Evolutionary conservation across 2,888 invertebrate species (phyloP).

Genomic region (Belgica antarctica): DNA sequence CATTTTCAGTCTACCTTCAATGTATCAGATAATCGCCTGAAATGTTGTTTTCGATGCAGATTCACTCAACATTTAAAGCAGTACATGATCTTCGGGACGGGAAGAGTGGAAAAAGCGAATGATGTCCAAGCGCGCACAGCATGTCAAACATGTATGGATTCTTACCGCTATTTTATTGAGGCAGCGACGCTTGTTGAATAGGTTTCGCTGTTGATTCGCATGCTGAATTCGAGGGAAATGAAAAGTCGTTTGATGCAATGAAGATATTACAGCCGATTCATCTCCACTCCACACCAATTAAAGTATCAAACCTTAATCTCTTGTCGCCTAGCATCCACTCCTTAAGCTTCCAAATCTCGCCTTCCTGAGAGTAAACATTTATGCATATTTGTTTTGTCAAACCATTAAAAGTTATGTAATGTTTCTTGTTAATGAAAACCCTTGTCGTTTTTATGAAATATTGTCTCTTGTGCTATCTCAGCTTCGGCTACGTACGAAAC

Average conservation of each 20-base stretch:
- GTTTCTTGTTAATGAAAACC: conserved; percentile 16
- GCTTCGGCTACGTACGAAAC: neutral
- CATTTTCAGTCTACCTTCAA: too few relatives aligned
- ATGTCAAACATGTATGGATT: conserved; percentile 3
- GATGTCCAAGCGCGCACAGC: conserved; percentile 26
- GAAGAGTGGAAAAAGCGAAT: neutral
- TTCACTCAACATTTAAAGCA: neutral
- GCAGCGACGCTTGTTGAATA: neutral
- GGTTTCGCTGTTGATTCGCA: too few relatives aligned
- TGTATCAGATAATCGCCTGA: too few relatives aligned
- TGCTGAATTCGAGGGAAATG: neutral
- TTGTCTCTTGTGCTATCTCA: neutral
- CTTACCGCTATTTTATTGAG: neutral
- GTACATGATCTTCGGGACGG: neutral
- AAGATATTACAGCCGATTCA: neutral
- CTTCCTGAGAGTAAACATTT: neutral
- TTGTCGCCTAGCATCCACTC: neutral
- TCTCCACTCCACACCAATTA: neutral
- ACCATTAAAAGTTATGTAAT: conserved; percentile 21
- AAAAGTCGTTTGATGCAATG: neutral
- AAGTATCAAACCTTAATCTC: neutral
- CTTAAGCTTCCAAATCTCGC: neutral
- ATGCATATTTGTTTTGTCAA: conserved; percentile 1
- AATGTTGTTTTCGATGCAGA: too few relatives aligned
- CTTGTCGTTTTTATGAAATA: neutral